Evolutionary conservation across 2,113 vertebrate genomes (phyloP), one percentile per base, ranked within the genome.

Genomic region (Gymnorhina tibicen): DNA sequence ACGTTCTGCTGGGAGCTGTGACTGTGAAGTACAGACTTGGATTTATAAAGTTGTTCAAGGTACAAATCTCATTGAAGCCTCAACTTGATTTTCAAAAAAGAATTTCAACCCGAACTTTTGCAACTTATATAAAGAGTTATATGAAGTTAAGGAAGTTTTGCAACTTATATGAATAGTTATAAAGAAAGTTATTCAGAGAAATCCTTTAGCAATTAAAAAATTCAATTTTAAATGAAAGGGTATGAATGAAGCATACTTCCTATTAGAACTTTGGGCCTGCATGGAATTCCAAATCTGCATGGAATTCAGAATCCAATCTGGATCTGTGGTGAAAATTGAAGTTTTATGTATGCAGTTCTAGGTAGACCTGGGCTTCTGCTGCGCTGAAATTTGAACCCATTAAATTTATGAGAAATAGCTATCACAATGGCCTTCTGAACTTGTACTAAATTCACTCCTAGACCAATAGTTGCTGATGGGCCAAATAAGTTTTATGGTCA

Each of bases 161-260:
- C n/a, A 79, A 32, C 30, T 78, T 63, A 32, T 15, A 42, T 56
- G 5, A 66, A 50, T 6, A 73, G 17, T 56, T 82, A 23, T 9
- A 72, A 68, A 85, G 7, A 60, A 69, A 64, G 23, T 55, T 56
- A 46, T 60, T 59, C 21, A 62, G 49, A 53, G 5, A 87, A 87
- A 83, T 63, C 16, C 7, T 39, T 62, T 20, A 50, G 47, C 46
- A 63, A 49, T 66, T 76, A 62, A 27, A 73, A 76, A 85, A 85
- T 69, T 91, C 70, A 69, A 37, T 90, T 96, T 96, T 94, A 96
- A 94, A 90, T 91, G 64, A 33, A 93, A 80, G 81, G 82, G 74
- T 96, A 94, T 85, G 81, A 89, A 87, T 85, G 50, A 89, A 79
- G 15, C 4, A 1, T 69, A 24, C 3, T 73, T 91, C 18, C 37